A percentile compares a stretch with the other conserved stretches of the same genome.
Evolutionary conservation across 2,797 vertebrate species (phyloP).

Genomic region (Ibycter americanus): DNA sequence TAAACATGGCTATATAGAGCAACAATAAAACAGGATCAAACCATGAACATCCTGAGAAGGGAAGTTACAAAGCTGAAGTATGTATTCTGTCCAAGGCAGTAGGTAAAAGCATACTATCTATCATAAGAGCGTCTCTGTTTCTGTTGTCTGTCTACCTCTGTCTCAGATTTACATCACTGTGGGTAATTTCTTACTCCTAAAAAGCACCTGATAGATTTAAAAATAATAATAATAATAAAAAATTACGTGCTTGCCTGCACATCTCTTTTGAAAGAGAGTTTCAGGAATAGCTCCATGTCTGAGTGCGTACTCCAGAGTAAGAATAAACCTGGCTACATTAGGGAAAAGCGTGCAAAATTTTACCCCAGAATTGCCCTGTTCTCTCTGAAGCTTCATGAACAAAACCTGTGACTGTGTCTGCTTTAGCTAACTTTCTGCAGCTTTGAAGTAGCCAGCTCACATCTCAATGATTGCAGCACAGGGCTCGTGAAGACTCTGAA

Average conservation of each 20-base stretch:
- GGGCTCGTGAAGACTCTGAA: fast-evolving
- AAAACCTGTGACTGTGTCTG: neutral
- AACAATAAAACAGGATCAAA: neutral
- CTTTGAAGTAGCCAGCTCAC: neutral
- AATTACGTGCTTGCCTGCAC: neutral
- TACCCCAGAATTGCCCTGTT: neutral
- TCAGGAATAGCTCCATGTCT: neutral
- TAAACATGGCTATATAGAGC: neutral
- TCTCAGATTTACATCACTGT: neutral
- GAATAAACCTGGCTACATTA: neutral
- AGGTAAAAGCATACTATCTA: fast-evolving
- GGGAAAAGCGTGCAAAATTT: neutral
- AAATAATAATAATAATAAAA: too few relatives aligned
- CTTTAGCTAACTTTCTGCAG: neutral
- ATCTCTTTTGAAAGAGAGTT: neutral
- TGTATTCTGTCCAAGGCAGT: neutral
- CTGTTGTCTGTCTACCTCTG: neutral
- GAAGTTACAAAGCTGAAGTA: neutral
- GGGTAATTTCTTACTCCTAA: neutral
- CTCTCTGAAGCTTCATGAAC: neutral
- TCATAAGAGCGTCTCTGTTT: neutral
- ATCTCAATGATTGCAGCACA: neutral
- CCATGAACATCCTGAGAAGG: neutral
- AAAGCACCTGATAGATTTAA: neutral
- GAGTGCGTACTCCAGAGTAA: neutral